Percentiles rank a stretch among this genome's conserved stretches.
phyloP scores from a whole-genome alignment of 2,888 invertebrate species.

The Drosophila acutilabella region DNA sequence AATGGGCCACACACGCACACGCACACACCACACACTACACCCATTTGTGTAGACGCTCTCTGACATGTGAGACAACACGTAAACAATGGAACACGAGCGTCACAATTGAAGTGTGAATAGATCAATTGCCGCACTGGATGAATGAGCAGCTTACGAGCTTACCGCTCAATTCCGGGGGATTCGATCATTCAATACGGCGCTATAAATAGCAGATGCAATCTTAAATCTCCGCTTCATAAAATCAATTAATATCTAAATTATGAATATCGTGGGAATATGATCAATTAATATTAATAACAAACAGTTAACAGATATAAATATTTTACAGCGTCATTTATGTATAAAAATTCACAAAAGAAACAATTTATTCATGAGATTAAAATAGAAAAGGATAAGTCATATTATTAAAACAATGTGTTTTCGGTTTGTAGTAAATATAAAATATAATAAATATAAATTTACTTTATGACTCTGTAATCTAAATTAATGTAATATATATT shows the following conservation, averaged over 20 bases:
- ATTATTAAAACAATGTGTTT: too few species aligned
- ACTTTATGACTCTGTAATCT: too few species aligned
- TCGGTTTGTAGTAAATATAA: too few species aligned
- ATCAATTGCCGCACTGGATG: conserved; percentile 48
- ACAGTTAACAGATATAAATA: not conserved
- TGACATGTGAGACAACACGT: conserved; percentile 50
- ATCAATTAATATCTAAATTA: conserved; percentile 10
- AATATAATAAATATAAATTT: too few species aligned
- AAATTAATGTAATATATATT: too few species aligned
- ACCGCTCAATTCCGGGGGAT: conserved; percentile 26
- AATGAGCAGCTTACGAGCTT: conserved; percentile 51
- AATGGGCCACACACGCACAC: conserved; percentile 28
- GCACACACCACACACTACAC: not conserved
- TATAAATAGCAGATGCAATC: not conserved
- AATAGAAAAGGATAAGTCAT: too few species aligned
- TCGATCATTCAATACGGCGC: conserved; percentile 21
- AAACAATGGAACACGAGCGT: conserved; percentile 56
- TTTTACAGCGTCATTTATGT: not conserved
- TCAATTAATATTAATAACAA: not conserved
- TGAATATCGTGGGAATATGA: conserved; percentile 3
- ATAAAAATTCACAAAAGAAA: too few species aligned
- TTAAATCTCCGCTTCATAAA: not conserved
- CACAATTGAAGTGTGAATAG: conserved; percentile 73
- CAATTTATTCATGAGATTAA: too few species aligned
- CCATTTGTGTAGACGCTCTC: conserved; percentile 38